Evolutionary conservation across 2,888 invertebrate genomes (phyloP), one percentile per base, ranked within the genome.

Genomic region (Lagria hirta): DNA sequence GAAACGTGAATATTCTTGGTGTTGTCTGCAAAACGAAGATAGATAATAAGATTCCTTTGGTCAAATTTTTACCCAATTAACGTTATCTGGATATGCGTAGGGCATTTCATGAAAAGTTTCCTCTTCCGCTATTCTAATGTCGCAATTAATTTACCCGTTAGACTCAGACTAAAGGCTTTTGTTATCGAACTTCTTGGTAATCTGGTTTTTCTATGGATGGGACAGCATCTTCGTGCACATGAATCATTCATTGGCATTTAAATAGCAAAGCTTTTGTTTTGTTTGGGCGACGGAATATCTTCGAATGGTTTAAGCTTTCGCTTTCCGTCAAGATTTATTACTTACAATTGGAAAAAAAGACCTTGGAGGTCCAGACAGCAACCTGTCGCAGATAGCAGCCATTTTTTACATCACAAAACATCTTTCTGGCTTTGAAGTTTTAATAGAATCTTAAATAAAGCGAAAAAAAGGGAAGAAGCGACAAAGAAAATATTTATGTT

Each of bases 181-280:
- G 38, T 38, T 38, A 30, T 29, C 12, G 34, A 13, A n/a, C n/a
- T n/a, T n/a, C n/a, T 30, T 36, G 43, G 44, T 38, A 33, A 44
- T 38, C 44, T 32, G 32, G 44, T 44, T 44, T 44, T 44, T 43
- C 26, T 26, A 12, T 35, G 32, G 42, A 42, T 34, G 27, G 23
- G 33, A 34, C 33, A 38, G 37, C 35, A 50, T 51, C 43, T 34
- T 43, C 51, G 52, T 55, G 49, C 40, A 36, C 51, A 58, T 58
- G 58, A 58, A 58, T 60, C 55, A 60, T 58, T 58, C 57, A 60
- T 58, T 43, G 55, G 51, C 53, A 55, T 58, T 54, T 54, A 51
- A 56, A 55, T 56, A 34, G 50, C 43, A 35, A 26, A 52, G 50
- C 54, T 54, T 55, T 56, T 50, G 54, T 54, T 51, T 45, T n/a